Evolutionary conservation across 1,140 invertebrate genomes (phyloP).

Genomic region (Cherax destructor): DNA sequence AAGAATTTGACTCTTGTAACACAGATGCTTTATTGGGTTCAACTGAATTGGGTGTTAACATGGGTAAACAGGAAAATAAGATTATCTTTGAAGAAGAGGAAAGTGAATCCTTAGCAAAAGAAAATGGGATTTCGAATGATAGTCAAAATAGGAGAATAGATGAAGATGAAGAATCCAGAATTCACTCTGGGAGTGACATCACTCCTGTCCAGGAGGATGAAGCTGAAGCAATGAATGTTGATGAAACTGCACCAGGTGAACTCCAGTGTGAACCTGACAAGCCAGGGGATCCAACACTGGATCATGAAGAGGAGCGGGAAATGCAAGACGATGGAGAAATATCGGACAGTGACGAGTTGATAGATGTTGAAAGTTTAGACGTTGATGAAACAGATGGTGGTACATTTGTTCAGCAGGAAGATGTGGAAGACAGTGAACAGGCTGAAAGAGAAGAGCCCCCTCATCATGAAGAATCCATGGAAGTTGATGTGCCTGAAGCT

Average conservation of each 20-base stretch:
- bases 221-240: neutral
- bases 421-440: constrained; percentile 11
- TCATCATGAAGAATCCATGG: constrained; percentile 28
- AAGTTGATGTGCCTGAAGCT: constrained; percentile 31
- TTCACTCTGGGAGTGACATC: neutral
- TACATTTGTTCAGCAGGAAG: neutral
- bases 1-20: neutral
- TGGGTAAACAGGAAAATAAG: neutral
- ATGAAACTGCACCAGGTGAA: neutral
- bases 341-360: neutral
- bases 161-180: neutral
- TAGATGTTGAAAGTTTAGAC: neutral
- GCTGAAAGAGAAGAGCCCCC: constrained; percentile 4
- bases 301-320: neutral
- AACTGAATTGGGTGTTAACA: neutral
- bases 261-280: neutral
- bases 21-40: neutral
- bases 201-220: neutral
- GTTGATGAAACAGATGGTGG: neutral
- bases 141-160: neutral
- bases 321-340: neutral
- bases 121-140: neutral
- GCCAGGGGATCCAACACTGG: neutral
- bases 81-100: constrained; percentile 11
- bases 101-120: neutral